A percentile compares a stretch with the other conserved stretches of the same genome.
These are phyloP conservation scores for Chloroclysta siterata DNA, from an alignment of 2,888 invertebrate genomes.

Conservation along the genomic window DNA sequence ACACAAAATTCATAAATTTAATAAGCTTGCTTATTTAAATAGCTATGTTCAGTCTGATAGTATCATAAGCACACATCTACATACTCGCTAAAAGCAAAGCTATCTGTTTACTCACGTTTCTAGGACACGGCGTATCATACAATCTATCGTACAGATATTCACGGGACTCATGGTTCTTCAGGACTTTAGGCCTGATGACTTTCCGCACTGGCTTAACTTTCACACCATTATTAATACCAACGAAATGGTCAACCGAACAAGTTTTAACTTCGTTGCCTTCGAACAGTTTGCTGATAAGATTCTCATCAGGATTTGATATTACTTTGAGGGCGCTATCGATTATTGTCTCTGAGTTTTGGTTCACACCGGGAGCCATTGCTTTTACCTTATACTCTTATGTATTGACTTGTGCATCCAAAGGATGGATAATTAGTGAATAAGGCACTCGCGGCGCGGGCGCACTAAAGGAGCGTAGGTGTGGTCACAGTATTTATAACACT, in stretches of 20 bases:
- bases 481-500: constrained; percentile 73
- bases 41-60: too few relatives aligned
- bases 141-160: constrained; percentile 74
- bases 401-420: constrained; percentile 1
- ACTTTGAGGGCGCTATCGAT: constrained; percentile 53
- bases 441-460: constrained; percentile 60
- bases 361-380: constrained; percentile 73
- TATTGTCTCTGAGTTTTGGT: constrained; percentile 62
- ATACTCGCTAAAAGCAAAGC: too few relatives aligned
- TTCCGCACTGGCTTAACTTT: constrained; percentile 54
- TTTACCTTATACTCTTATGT: not conserved
- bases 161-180: constrained; percentile 70
- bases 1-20: too few relatives aligned
- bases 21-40: too few relatives aligned
- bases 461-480: constrained; percentile 62
- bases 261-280: constrained; percentile 40
- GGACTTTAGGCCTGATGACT: constrained; percentile 69
- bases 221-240: constrained; percentile 23
- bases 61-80: too few relatives aligned
- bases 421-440: constrained; percentile 43
- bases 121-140: constrained; percentile 68
- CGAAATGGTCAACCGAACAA: constrained; percentile 51
- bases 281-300: constrained; percentile 47
- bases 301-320: constrained; percentile 44
- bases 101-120: constrained; percentile 33